phyloP scores from a whole-genome alignment of 2,113 vertebrate species.

The Sus scrofa region DNA sequence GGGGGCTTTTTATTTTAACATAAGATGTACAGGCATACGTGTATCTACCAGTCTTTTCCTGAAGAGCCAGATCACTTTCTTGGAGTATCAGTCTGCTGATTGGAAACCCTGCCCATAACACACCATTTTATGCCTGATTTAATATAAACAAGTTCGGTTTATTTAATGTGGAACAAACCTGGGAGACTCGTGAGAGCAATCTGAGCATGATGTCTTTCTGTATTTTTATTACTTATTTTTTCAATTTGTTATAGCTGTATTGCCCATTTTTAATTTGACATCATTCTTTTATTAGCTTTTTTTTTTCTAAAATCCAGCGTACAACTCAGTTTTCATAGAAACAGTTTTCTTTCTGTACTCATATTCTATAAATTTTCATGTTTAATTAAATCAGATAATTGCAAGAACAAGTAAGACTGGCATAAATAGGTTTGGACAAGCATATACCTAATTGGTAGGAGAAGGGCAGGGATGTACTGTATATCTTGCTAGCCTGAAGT shows the following conservation, averaged over 20 bases:
- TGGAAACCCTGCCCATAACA: not conserved
- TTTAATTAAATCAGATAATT: constrained; percentile 75
- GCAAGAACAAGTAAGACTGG: constrained; percentile 56
- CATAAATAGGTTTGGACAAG: constrained; percentile 65
- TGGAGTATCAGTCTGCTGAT: not conserved
- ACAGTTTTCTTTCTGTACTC: constrained; percentile 59
- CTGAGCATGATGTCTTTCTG: not conserved
- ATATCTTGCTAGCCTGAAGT: not conserved
- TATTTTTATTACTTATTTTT: constrained; percentile 39
- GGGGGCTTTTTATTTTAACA: constrained; percentile 24
- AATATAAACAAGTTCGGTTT: not conserved
- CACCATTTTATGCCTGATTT: not conserved
- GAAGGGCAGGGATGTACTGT: not conserved
- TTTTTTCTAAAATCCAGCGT: constrained; percentile 33
- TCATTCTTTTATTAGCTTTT: not conserved
- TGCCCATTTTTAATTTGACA: constrained; percentile 26
- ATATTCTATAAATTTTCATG: constrained; percentile 64
- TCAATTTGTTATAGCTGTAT: not conserved
- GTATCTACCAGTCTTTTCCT: not conserved
- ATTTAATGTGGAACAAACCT: constrained; percentile 48
- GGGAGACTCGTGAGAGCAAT: not conserved
- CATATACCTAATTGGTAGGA: constrained; percentile 58
- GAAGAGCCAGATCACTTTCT: constrained; percentile 5
- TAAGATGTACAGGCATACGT: not conserved
- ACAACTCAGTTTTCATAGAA: constrained; percentile 59